A percentile compares a stretch with the other conserved stretches of the same genome.
Evolutionary conservation across 1,140 invertebrate genomes (phyloP).

Genomic region (Wasmannia auropunctata): DNA sequence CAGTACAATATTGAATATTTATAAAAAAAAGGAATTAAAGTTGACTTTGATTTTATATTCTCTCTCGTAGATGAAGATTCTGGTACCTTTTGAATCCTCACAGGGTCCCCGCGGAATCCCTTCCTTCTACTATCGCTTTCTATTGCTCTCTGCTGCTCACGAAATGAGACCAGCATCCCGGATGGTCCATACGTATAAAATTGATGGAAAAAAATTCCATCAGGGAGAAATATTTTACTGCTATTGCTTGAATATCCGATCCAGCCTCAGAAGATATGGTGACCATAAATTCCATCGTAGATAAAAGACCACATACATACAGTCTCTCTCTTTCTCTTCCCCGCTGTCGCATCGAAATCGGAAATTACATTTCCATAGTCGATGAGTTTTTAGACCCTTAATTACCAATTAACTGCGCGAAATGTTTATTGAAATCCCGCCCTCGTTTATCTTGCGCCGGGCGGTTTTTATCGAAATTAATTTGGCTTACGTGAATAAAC

Average conservation of each 20-base stretch:
- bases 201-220: constrained; percentile 47
- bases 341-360: constrained; percentile 14
- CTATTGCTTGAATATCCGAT: constrained; percentile 64
- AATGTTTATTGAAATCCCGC: constrained; percentile 53
- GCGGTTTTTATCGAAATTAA: constrained; percentile 51
- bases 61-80: not conserved
- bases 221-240: constrained; percentile 61
- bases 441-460: constrained; percentile 10
- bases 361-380: constrained; percentile 36
- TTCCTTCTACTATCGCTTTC: constrained; percentile 27
- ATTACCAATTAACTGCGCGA: constrained; percentile 54
- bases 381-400: constrained; percentile 46
- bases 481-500: constrained; percentile 51
- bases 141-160: not conserved
- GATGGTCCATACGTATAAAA: constrained; percentile 43
- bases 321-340: too few species aligned
- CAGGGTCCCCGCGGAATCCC: not conserved
- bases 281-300: constrained; percentile 50
- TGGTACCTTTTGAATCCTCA: not conserved
- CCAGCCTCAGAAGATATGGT: constrained; percentile 50
- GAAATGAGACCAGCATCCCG: constrained; percentile 32
- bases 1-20: not conserved
- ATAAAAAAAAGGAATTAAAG: not conserved
- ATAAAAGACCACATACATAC: constrained; percentile 52
- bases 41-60: constrained; percentile 34